Evolutionary conservation across 1,140 invertebrate genomes (phyloP).

Genomic region (Anastrepha ludens): DNA sequence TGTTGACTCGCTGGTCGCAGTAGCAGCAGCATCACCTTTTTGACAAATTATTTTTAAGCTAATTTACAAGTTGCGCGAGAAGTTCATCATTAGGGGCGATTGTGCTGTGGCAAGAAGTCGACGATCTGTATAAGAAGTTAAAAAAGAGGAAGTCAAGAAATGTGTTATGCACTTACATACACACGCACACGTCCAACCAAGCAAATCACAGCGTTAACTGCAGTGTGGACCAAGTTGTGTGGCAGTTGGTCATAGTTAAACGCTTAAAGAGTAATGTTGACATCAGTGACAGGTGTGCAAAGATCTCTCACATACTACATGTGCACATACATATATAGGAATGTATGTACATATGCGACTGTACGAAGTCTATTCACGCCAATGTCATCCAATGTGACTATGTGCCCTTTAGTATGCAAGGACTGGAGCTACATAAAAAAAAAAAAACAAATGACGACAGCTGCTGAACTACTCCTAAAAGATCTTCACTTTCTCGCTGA

Average conservation of each 20-base stretch:
- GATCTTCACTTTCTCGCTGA: not conserved
- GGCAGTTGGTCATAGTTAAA: not conserved
- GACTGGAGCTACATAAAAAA: not conserved
- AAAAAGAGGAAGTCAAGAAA: not conserved
- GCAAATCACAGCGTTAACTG: not conserved
- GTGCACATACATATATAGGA: not conserved
- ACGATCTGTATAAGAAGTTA: not conserved
- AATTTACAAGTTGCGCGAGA: slow-evolving; percentile 73
- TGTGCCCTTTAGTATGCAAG: not conserved
- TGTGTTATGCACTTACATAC: no score
- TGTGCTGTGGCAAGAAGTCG: not conserved
- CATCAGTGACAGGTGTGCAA: not conserved
- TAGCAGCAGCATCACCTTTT: slow-evolving; percentile 60
- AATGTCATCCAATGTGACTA: not conserved
- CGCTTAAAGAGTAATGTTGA: not conserved
- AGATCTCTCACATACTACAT: not conserved
- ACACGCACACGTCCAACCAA: not conserved
- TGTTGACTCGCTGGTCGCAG: not conserved
- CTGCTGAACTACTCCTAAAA: not conserved
- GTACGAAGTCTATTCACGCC: not conserved
- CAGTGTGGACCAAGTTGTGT: not conserved
- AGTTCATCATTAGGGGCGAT: slow-evolving; percentile 62
- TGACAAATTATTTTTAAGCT: slow-evolving; percentile 74
- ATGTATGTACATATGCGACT: not conserved
- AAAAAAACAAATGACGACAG: not conserved